These are phyloP conservation scores for Misgurnus mizolepis DNA, from an alignment of 2,113 vertebrate species.

Conservation along the genomic window DNA sequence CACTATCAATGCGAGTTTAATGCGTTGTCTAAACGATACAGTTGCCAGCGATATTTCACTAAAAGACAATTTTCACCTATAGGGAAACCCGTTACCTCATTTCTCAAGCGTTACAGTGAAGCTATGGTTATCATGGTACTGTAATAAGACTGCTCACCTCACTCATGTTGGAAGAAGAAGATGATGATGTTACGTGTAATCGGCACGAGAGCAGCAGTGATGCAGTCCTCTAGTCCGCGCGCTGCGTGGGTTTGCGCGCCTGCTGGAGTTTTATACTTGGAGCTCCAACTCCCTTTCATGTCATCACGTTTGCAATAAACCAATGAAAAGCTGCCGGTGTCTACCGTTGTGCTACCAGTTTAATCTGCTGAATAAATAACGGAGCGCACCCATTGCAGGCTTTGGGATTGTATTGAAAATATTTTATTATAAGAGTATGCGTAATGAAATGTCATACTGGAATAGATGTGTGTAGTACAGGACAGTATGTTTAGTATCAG, in stretches of 20 bases:
- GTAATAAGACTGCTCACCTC: conserved; percentile 67
- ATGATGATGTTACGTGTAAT: conserved; percentile 23
- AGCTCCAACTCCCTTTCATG: conserved; percentile 53
- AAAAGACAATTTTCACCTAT: neutral
- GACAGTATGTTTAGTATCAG: neutral
- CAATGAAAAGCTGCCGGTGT: conserved; percentile 54
- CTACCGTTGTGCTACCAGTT: conserved; percentile 41
- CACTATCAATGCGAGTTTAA: neutral
- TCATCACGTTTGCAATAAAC: conserved; percentile 57
- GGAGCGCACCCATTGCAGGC: conserved; percentile 12
- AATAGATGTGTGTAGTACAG: too few relatives aligned
- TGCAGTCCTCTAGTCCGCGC: conserved; percentile 45
- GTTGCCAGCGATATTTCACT: neutral
- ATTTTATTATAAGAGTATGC: too few relatives aligned
- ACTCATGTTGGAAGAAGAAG: conserved; percentile 67
- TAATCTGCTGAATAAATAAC: conserved; percentile 23
- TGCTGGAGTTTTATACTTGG: conserved; percentile 53
- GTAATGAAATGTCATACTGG: too few relatives aligned
- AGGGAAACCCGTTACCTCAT: conserved; percentile 10
- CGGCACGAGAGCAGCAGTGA: conserved; percentile 39
- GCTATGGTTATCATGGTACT: neutral
- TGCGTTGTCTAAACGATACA: neutral
- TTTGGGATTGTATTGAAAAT: neutral
- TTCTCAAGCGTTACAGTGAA: neutral
- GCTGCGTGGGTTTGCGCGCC: conserved; percentile 26